phyloP scores from a whole-genome alignment of 2,113 vertebrate genomes.

The Anarrhichthys ocellatus region DNA sequence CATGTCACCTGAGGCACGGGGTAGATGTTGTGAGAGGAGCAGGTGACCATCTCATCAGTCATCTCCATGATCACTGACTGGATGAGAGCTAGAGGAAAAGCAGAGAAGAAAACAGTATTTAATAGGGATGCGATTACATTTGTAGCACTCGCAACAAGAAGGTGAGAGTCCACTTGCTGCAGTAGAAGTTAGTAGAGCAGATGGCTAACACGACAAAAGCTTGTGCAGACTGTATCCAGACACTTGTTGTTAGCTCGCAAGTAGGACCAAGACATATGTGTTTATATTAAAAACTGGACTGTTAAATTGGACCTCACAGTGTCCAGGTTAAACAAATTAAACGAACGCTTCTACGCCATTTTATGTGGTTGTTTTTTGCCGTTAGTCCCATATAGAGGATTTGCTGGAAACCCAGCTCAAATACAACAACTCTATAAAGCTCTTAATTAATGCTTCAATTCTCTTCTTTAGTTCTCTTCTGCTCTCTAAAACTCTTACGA shows the following conservation, averaged over 20 bases:
- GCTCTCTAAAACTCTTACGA: background rate
- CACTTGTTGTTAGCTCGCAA: background rate
- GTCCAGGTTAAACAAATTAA: background rate
- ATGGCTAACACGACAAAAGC: background rate
- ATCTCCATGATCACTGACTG: constrained; percentile 80
- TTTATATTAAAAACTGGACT: too few relatives aligned
- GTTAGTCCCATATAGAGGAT: background rate
- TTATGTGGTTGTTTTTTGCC: constrained; percentile 12
- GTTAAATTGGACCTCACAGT: too few relatives aligned
- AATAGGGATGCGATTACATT: background rate
- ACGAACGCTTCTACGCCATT: background rate
- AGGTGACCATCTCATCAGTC: constrained; percentile 68
- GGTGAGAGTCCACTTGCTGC: background rate
- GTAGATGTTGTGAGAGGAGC: constrained; percentile 80
- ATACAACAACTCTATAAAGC: constrained; percentile 18
- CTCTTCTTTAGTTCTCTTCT: background rate
- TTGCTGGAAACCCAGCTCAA: constrained; percentile 40
- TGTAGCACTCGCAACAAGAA: background rate
- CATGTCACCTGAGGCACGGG: constrained; percentile 76
- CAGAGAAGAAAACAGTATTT: background rate
- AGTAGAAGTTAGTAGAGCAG: constrained; percentile 11
- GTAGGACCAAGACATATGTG: background rate
- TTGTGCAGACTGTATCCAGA: background rate
- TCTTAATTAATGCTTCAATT: constrained; percentile 1
- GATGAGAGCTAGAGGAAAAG: constrained; percentile 74